phyloP scores from a whole-genome alignment of 1,140 invertebrate species.

The Lineus longissimus region DNA sequence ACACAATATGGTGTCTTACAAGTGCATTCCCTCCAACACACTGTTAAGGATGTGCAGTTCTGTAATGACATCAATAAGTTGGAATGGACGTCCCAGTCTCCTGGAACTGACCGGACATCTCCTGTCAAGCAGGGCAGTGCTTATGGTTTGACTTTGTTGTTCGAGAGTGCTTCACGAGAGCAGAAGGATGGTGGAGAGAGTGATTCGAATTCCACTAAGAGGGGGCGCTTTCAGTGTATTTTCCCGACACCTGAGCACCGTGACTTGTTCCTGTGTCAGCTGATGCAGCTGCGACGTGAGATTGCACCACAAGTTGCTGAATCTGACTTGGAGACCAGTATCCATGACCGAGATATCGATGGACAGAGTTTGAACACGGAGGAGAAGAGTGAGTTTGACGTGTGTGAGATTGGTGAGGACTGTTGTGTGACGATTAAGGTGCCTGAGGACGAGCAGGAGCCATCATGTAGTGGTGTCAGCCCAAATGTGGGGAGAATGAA shows the following conservation, averaged over 20 bases:
- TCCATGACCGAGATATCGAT: no score
- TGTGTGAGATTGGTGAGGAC: no score
- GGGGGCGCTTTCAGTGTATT: neutral
- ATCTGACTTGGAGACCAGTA: no score
- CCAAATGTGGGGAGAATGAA: no score
- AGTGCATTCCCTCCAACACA: neutral
- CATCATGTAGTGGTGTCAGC: no score
- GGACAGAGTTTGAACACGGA: no score
- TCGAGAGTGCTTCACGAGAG: neutral
- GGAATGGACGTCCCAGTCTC: neutral
- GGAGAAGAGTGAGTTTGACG: no score
- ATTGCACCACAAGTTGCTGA: no score
- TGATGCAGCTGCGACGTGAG: neutral
- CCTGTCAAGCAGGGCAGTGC: neutral
- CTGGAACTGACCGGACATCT: neutral
- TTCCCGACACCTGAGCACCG: neutral
- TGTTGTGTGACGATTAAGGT: no score
- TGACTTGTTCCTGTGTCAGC: conserved; percentile 3
- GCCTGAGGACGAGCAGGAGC: no score
- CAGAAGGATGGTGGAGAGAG: neutral
- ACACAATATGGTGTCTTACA: neutral
- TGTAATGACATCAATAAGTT: neutral
- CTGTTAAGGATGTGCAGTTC: neutral
- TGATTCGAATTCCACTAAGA: neutral
- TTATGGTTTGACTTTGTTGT: neutral